Evolutionary conservation across 2,797 vertebrate genomes (phyloP).

Genomic region (Phoebastria nigripes): DNA sequence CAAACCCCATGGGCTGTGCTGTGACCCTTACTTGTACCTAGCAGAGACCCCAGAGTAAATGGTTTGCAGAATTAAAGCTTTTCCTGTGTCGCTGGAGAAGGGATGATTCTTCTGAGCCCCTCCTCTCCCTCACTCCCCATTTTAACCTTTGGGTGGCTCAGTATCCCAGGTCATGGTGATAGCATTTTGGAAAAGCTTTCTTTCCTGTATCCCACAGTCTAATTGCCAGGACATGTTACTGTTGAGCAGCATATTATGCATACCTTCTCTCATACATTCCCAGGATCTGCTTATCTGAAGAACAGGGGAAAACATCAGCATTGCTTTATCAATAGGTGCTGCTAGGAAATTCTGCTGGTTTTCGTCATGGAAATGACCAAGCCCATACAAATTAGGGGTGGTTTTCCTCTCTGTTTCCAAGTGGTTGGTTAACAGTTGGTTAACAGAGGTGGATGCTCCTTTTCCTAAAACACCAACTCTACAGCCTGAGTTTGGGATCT

Average conservation of each 20-base stretch:
- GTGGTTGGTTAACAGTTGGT: background rate
- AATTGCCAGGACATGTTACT: background rate
- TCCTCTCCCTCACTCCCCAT: background rate
- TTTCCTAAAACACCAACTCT: background rate
- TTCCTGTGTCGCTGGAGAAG: background rate
- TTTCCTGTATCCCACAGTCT: background rate
- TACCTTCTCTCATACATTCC: background rate
- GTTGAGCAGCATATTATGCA: background rate
- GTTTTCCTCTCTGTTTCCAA: background rate
- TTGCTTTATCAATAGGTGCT: background rate
- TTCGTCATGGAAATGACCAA: background rate
- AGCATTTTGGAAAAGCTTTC: background rate
- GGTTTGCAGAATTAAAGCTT: background rate
- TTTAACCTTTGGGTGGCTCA: background rate
- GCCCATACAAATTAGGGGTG: background rate
- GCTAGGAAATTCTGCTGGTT: background rate
- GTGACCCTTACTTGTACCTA: background rate
- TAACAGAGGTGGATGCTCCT: background rate
- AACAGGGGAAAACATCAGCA: background rate
- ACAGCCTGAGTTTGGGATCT: background rate
- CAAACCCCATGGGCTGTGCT: background rate
- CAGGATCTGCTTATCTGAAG: constrained; percentile 7
- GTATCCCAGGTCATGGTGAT: background rate
- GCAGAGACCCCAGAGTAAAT: background rate
- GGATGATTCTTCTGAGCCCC: background rate